Conservation (phyloP, 1,140 invertebrate species). For the Drosophila arawakana region DNA sequence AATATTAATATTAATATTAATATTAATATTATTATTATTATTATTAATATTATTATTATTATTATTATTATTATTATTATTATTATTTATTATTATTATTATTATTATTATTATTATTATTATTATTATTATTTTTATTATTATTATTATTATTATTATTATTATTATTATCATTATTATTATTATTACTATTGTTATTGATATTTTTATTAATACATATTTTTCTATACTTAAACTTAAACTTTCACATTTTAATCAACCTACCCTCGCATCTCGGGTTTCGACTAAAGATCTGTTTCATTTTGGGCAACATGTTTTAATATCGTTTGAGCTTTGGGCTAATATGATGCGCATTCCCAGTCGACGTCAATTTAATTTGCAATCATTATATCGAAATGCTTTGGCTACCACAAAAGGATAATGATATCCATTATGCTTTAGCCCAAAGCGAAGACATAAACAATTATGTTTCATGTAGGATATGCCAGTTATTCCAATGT, state of each 20-base stretch:
- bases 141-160: too few relatives aligned
- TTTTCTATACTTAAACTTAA: not conserved
- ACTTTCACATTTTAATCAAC: not conserved
- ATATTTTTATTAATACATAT: not conserved
- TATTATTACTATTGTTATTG: not conserved
- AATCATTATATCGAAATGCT: constrained; percentile 66
- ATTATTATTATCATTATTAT: not conserved
- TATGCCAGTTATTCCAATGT: constrained; percentile 14
- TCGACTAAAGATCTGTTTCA: constrained; percentile 22
- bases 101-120: too few relatives aligned
- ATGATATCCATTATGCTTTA: constrained; percentile 56
- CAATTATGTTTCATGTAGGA: constrained; percentile 41
- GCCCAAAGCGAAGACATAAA: constrained; percentile 14
- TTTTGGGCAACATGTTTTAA: constrained; percentile 52
- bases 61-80: too few relatives aligned
- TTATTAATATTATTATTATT: too few relatives aligned
- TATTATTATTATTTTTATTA: too few relatives aligned
- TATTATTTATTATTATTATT: too few relatives aligned
- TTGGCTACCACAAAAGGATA: constrained; percentile 64
- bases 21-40: too few relatives aligned
- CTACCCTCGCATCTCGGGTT: constrained; percentile 8
- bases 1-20: too few relatives aligned
- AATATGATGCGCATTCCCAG: constrained; percentile 30
- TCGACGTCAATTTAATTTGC: constrained; percentile 66
- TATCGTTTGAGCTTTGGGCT: constrained; percentile 28